Conservation (phyloP, 2,888 invertebrate genomes). For the Balanococcus diminutus region DNA sequence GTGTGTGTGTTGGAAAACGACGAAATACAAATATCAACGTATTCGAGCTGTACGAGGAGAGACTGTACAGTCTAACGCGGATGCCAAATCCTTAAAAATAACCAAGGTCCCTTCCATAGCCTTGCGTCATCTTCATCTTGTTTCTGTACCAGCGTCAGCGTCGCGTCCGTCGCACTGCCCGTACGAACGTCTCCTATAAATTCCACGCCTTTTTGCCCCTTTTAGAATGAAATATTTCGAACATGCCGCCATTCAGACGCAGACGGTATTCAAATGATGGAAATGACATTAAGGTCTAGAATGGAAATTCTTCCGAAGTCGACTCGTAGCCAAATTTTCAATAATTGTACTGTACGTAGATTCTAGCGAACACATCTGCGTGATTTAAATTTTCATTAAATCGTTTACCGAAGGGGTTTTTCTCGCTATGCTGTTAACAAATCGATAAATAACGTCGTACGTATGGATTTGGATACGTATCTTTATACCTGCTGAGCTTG, state of each 20-base stretch:
- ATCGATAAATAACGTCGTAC: background rate
- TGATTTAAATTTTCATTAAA: background rate
- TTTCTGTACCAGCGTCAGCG: background rate
- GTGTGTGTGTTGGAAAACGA: background rate
- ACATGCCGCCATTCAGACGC: background rate
- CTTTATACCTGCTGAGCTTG: background rate
- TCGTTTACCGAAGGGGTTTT: background rate
- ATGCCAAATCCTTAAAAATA: conserved; percentile 50
- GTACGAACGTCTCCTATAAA: background rate
- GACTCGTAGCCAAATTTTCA: background rate
- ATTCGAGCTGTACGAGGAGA: background rate
- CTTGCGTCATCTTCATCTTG: conserved; percentile 40
- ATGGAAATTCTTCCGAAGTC: background rate
- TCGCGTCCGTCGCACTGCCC: background rate
- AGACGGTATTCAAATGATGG: background rate
- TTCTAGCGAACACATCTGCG: background rate
- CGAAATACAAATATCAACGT: background rate
- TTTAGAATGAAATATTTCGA: conserved; percentile 6
- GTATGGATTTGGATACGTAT: background rate
- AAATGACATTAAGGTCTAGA: background rate
- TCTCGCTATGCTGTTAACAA: background rate
- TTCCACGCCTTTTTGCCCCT: conserved; percentile 2
- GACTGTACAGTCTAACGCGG: conserved; percentile 2
- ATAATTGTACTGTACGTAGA: background rate
- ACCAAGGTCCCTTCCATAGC: conserved; percentile 45